phyloP scores from a whole-genome alignment of 2,797 vertebrate species.

The Sitta carolinensis region DNA sequence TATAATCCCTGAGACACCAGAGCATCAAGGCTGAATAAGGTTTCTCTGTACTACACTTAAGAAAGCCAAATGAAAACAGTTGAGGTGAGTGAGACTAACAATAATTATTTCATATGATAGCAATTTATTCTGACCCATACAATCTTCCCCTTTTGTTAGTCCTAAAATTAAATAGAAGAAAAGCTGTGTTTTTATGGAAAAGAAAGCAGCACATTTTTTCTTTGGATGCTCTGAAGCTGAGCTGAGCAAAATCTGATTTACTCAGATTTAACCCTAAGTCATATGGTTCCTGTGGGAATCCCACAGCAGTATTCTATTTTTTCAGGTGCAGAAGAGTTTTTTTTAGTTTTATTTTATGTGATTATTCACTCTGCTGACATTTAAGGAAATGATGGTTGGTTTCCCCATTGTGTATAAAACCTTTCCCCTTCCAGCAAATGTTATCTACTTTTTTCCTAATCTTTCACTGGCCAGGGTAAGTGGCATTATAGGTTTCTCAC shows the following conservation, averaged over 20 bases:
- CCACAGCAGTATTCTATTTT: constrained; percentile 21
- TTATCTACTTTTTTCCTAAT: constrained; percentile 1
- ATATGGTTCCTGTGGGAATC: constrained; percentile 26
- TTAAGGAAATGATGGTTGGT: constrained; percentile 42
- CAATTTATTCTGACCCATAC: constrained; percentile 27
- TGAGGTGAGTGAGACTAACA: constrained; percentile 23
- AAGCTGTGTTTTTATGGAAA: constrained; percentile 7
- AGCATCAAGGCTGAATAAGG: constrained; percentile 33
- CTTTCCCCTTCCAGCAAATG: background rate
- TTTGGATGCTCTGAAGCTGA: constrained; percentile 24
- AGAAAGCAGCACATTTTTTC: background rate
- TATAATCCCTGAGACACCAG: constrained; percentile 9
- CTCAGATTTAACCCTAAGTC: constrained; percentile 16
- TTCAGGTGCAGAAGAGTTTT: constrained; percentile 23
- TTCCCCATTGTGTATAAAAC: constrained; percentile 27
- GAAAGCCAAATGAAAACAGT: constrained; percentile 42
- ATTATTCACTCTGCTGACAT: constrained; percentile 21
- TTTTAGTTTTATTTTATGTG: constrained; percentile 1
- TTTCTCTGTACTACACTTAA: constrained; percentile 14
- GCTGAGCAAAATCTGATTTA: constrained; percentile 45
- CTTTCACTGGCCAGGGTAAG: background rate
- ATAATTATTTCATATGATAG: background rate
- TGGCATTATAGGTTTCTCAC: background rate
- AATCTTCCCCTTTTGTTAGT: constrained; percentile 9
- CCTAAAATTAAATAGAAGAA: background rate